phyloP scores from a whole-genome alignment of 1,140 invertebrate genomes.

The Bombus breviceps region DNA sequence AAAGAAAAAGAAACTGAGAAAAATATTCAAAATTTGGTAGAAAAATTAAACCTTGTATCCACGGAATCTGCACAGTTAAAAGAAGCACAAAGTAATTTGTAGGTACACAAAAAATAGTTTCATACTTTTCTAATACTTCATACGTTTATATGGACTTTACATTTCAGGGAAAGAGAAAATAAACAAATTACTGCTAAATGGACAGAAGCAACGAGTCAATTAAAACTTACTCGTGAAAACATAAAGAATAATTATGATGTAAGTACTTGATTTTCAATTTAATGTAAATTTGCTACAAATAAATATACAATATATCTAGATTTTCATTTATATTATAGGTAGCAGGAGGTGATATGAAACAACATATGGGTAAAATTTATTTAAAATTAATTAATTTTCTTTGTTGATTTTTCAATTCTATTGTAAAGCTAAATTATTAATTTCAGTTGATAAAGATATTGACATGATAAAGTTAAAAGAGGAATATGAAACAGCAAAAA shows the following conservation, averaged over 20 bases:
- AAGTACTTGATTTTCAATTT: slow-evolving; percentile 45
- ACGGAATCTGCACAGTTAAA: slow-evolving; percentile 68
- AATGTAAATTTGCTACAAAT: background rate
- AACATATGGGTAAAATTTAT: slow-evolving; percentile 53
- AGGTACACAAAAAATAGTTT: slow-evolving; percentile 49
- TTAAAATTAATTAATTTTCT: slow-evolving; percentile 11
- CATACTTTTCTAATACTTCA: background rate
- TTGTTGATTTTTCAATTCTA: background rate
- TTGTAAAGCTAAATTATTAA: background rate
- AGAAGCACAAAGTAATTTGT: slow-evolving; percentile 71
- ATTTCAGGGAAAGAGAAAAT: slow-evolving; percentile 76
- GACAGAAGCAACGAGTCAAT: slow-evolving; percentile 67
- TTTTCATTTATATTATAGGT: slow-evolving; percentile 35
- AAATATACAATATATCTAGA: background rate
- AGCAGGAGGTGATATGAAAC: slow-evolving; percentile 57
- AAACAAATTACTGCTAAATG: slow-evolving; percentile 74
- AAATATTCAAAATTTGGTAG: slow-evolving; percentile 67
- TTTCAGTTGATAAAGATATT: slow-evolving; percentile 44
- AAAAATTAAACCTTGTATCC: slow-evolving; percentile 73
- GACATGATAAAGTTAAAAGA: slow-evolving; percentile 81
- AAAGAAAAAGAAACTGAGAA: slow-evolving; percentile 73
- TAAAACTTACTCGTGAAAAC: slow-evolving; percentile 75
- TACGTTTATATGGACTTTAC: slow-evolving; percentile 51
- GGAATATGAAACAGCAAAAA: slow-evolving; percentile 86
- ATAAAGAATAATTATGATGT: slow-evolving; percentile 76